Percentiles rank a stretch among this genome's conserved stretches.
Evolutionary conservation across 2,888 invertebrate genomes (phyloP).

Genomic region (Leptinotarsa juncta): DNA sequence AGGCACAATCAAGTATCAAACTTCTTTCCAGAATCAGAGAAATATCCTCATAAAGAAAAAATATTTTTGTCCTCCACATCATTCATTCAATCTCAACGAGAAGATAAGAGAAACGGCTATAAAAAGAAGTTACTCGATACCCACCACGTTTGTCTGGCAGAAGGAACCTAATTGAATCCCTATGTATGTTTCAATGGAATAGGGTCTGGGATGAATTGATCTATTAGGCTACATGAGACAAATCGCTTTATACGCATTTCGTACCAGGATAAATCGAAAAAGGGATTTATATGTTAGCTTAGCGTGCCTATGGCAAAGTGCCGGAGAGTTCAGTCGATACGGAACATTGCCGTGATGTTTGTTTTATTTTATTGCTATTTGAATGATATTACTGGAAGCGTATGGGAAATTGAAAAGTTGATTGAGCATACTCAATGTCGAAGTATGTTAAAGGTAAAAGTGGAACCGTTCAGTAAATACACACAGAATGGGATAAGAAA

Average conservation of each 20-base stretch:
- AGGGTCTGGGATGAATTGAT: conserved; percentile 30
- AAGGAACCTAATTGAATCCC: conserved; percentile 32
- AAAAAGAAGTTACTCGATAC: conserved; percentile 7
- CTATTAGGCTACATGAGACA: conserved; percentile 32
- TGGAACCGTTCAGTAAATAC: neutral
- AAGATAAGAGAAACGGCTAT: conserved; percentile 15
- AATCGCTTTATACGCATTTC: conserved; percentile 26
- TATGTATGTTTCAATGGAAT: conserved; percentile 27
- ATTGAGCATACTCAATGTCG: neutral
- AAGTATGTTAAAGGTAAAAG: conserved; percentile 2
- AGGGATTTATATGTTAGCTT: conserved; percentile 20
- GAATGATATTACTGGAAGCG: neutral
- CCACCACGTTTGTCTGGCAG: conserved; percentile 23
- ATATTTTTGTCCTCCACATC: neutral
- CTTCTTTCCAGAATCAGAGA: neutral
- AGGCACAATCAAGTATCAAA: no score
- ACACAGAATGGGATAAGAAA: neutral
- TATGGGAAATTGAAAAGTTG: neutral
- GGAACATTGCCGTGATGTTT: conserved; percentile 8
- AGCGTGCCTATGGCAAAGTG: neutral
- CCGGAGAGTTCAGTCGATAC: neutral
- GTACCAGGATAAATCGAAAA: conserved; percentile 28
- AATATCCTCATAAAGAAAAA: neutral
- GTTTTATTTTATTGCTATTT: conserved; percentile 13
- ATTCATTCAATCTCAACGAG: neutral